Percentiles rank a stretch among this genome's conserved stretches.
These are phyloP conservation scores for Setophaga petechia DNA, from an alignment of 2,113 vertebrate genomes.

Conservation along the genomic window DNA sequence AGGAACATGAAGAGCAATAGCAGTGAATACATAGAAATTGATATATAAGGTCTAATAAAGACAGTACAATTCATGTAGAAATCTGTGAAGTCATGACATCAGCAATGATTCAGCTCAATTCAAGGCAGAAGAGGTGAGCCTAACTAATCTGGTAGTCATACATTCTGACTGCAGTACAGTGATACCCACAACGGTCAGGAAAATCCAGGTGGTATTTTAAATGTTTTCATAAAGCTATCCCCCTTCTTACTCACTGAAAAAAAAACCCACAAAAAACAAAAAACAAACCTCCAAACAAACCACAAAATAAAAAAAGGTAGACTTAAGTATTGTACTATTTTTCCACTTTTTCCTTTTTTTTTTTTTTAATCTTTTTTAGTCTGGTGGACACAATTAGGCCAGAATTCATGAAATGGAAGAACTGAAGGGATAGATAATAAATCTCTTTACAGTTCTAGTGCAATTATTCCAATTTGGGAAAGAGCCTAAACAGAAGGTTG, in stretches of 20 bases:
- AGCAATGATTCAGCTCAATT: neutral
- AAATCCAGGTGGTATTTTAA: neutral
- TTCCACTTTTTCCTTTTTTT: neutral
- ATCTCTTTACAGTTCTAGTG: neutral
- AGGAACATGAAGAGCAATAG: neutral
- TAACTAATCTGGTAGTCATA: neutral
- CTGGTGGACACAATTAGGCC: neutral
- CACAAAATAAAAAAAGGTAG: neutral
- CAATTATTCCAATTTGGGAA: neutral
- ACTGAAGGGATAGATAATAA: neutral
- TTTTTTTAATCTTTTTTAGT: neutral
- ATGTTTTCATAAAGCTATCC: neutral
- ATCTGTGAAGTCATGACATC: neutral
- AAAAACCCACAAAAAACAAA: neutral
- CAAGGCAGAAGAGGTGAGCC: neutral
- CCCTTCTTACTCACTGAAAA: neutral
- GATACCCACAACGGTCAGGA: neutral
- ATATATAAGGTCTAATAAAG: neutral
- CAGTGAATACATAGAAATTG: neutral
- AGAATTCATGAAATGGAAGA: neutral
- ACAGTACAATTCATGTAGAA: neutral
- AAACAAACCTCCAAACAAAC: neutral
- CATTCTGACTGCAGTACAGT: neutral
- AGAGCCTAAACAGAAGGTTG: neutral
- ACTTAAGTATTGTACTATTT: neutral